These are phyloP conservation scores for Caenorhabditis latens DNA, from an alignment of 1,140 invertebrate species.

Conservation along the genomic window DNA sequence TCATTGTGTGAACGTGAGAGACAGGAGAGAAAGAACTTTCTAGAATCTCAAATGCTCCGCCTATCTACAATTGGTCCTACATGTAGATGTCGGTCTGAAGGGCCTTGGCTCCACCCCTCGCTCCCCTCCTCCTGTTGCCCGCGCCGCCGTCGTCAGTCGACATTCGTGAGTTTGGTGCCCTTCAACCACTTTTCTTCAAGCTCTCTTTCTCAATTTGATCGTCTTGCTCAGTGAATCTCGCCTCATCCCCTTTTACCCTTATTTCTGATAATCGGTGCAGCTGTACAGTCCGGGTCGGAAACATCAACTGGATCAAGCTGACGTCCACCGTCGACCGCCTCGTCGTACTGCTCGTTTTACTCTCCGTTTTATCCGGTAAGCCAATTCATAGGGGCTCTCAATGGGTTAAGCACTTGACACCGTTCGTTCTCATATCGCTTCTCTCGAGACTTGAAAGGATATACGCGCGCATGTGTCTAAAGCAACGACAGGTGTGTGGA, in stretches of 20 bases:
- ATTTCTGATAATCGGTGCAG: too few species aligned
- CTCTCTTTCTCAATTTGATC: background rate
- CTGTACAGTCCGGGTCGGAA: background rate
- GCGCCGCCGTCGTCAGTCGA: conserved; percentile 30
- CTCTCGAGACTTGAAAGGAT: conserved; percentile 10
- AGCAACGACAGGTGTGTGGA: conserved; percentile 18
- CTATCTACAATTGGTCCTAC: conserved; percentile 51
- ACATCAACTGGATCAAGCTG: background rate
- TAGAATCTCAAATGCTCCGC: conserved; percentile 27
- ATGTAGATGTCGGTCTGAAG: conserved; percentile 1
- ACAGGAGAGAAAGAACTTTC: background rate
- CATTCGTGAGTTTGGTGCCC: conserved; percentile 51
- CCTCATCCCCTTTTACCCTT: too few species aligned
- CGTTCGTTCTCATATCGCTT: background rate
- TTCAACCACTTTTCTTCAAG: conserved; percentile 20
- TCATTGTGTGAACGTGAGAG: background rate
- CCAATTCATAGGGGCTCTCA: background rate
- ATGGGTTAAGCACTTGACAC: conserved; percentile 26
- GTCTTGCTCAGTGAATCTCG: background rate
- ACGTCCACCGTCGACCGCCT: background rate
- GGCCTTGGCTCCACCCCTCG: conserved; percentile 53
- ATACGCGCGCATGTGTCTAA: conserved; percentile 2
- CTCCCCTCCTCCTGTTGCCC: conserved; percentile 11
- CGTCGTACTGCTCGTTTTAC: background rate
- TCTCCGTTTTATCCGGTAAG: background rate